Base-by-base conservation (phyloP, 2,888 invertebrate genomes). In the Plebejus argus region DNA sequence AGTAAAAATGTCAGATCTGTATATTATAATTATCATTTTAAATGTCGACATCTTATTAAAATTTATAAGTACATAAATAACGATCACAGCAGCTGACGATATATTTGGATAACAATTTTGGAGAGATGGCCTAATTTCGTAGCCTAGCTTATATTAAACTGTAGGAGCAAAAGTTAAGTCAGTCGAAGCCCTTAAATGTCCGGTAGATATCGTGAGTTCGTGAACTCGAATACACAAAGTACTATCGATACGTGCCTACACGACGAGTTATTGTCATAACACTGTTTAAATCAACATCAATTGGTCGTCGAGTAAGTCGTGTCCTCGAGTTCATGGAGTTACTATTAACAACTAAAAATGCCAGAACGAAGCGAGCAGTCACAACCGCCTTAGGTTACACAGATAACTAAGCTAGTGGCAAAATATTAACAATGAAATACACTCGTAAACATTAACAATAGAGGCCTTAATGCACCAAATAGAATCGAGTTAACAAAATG, bases 31-130 rank as follows among this genome's bases (percentile, higher is more conserved):
- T n/a, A n/a, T 71, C 20, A 81, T 80, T 72, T 45, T 23, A 53
- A 74, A 74, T 10, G 74, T 74, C 74, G 74, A 74, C 28, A 28
- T 74, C 28, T 53, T 53, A 53, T 53, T 74, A 74, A 71, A 72
- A 76, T 72, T 76, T 58, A 71, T 89, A 89, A 89, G 88, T 88
- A 89, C 89, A 80, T 84, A 84, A 84, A 85, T 85, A 85, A 86
- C 84, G 85, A 88, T 86, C 86, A 87, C 88, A 85, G 85, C 87
- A 84, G 81, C 87, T 86, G 88, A 87, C 83, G 83, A 82, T 83
- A 83, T 77, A 79, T 86, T 85, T 85, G 84, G 83, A 85, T 82
- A 82, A 84, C 84, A 86, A 86, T 72, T 86, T 88, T 86, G 85
- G 88, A 88, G 86, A 88, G 86, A 86, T 84, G 84, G 81, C 85